Conservation (phyloP, 2,888 invertebrate genomes). For the Orthosia gothica region DNA sequence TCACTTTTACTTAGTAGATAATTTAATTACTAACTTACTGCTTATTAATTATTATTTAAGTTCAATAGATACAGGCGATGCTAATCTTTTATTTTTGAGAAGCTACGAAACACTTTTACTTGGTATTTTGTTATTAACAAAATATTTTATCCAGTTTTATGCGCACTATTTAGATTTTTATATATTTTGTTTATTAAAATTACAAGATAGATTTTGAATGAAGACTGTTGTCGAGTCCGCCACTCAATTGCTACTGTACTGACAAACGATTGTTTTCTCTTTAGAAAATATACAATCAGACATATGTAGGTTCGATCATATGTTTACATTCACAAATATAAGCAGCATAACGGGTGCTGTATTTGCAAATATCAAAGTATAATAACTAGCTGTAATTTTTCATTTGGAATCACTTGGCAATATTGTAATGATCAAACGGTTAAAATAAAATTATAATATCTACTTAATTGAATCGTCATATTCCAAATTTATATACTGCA, state of each 20-base stretch:
- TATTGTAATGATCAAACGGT: too few species aligned
- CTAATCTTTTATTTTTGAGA: not conserved
- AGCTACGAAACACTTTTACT: too few species aligned
- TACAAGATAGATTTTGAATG: too few species aligned
- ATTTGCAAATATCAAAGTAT: not conserved
- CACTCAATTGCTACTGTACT: not conserved
- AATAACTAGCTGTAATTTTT: too few species aligned
- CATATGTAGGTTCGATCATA: not conserved
- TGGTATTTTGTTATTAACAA: not conserved
- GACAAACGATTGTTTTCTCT: conserved; percentile 21
- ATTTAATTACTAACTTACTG: not conserved
- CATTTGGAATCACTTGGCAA: not conserved
- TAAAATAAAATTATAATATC: not conserved
- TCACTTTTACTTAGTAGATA: not conserved
- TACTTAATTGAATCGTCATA: too few species aligned
- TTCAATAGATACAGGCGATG: not conserved
- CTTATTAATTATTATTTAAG: not conserved
- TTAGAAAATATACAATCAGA: conserved; percentile 19
- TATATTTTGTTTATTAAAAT: not conserved
- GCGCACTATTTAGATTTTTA: not conserved
- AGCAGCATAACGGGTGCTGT: not conserved
- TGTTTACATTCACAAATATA: conserved; percentile 42
- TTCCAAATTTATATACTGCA: too few species aligned
- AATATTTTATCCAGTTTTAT: not conserved
- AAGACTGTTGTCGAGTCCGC: not conserved